Evolutionary conservation across 2,113 vertebrate species (phyloP).

Genomic region (Rhea pennata): DNA sequence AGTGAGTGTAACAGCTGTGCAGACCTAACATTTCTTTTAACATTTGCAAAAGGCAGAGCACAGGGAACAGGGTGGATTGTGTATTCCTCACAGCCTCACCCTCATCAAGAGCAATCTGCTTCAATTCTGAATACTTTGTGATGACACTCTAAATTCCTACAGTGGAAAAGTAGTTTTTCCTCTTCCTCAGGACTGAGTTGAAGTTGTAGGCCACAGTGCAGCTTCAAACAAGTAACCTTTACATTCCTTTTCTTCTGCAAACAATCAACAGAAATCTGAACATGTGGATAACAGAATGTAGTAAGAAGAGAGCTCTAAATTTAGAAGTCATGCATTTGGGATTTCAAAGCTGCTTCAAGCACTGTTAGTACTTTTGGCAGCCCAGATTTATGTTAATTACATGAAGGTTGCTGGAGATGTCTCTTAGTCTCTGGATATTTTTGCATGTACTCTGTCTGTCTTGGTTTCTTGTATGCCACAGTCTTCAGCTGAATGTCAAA

Average conservation of each 20-base stretch:
- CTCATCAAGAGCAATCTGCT: background rate
- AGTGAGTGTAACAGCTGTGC: background rate
- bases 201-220: background rate
- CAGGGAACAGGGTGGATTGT: background rate
- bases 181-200: background rate
- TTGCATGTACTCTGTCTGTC: slow-evolving; percentile 61
- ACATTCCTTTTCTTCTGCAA: slow-evolving; percentile 64
- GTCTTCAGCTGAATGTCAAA: background rate
- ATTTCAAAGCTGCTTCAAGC: slow-evolving; percentile 70
- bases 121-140: background rate
- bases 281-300: slow-evolving; percentile 70
- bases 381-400: slow-evolving; percentile 71
- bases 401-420: slow-evolving; percentile 61
- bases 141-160: background rate
- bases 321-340: slow-evolving; percentile 60
- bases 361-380: slow-evolving; percentile 70
- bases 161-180: background rate
- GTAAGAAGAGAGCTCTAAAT: slow-evolving; percentile 65
- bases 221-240: slow-evolving; percentile 47
- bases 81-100: background rate
- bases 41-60: background rate
- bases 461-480: slow-evolving; percentile 60
- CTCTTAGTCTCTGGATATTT: slow-evolving; percentile 63
- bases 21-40: background rate
- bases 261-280: slow-evolving; percentile 67